Conservation (phyloP, 2,113 vertebrate genomes). For the Urocolius indicus region DNA sequence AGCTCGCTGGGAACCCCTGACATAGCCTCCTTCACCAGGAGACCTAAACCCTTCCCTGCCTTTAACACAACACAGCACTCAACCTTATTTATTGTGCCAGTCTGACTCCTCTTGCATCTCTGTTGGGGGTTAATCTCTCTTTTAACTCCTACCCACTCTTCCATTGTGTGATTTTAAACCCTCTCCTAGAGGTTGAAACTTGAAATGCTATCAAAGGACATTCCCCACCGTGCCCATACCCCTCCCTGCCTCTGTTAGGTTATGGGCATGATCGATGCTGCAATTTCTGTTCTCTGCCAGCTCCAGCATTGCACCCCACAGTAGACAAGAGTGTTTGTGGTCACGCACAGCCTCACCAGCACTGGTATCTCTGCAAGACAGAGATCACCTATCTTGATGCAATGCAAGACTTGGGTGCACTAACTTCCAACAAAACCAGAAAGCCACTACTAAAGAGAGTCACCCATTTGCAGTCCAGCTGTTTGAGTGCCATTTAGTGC, state of each 20-base stretch:
- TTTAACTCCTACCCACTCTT: neutral
- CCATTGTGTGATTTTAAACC: neutral
- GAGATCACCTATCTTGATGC: accelerated
- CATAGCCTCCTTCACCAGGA: neutral
- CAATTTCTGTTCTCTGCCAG: neutral
- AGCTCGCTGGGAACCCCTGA: neutral
- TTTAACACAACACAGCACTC: neutral
- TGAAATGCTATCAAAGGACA: neutral
- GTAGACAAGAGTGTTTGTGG: neutral
- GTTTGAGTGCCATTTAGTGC: neutral
- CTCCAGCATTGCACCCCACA: neutral
- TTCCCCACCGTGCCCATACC: accelerated
- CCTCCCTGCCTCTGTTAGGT: neutral
- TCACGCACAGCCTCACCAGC: neutral
- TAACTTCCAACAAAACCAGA: neutral
- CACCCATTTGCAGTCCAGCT: neutral
- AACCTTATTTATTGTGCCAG: neutral
- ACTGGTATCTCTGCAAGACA: neutral
- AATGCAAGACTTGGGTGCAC: neutral
- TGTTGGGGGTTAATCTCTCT: neutral
- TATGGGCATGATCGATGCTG: neutral
- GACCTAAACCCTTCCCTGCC: neutral
- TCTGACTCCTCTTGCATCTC: neutral
- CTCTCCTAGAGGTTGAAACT: neutral
- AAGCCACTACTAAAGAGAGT: neutral